These are phyloP conservation scores for Macrosteles quadrilineatus DNA, from an alignment of 1,140 invertebrate species.

Conservation along the genomic window DNA sequence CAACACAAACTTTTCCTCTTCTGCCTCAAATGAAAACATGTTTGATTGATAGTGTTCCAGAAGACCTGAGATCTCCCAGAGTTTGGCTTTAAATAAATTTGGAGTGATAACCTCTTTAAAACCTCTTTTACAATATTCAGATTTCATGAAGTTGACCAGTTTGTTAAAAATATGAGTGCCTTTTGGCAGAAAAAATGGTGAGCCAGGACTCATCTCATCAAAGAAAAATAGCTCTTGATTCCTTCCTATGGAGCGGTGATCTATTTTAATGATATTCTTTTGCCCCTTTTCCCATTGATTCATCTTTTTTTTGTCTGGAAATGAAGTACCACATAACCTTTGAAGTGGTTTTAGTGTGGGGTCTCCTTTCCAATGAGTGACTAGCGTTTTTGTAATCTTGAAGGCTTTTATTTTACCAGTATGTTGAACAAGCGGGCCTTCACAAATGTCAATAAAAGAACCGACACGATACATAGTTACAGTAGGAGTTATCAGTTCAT, in stretches of 20 bases:
- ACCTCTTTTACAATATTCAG: conserved; percentile 64
- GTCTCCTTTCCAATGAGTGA: conserved; percentile 28
- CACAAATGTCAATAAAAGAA: conserved; percentile 14
- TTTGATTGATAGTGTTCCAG: conserved; percentile 71
- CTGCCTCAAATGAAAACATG: conserved; percentile 67
- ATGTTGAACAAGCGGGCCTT: conserved; percentile 6
- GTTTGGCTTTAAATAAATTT: conserved; percentile 69
- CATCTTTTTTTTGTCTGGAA: conserved; percentile 28
- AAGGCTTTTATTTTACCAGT: conserved; percentile 19
- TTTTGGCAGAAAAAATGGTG: background rate
- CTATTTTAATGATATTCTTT: conserved; percentile 31
- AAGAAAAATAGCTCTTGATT: conserved; percentile 23
- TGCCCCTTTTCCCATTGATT: conserved; percentile 5
- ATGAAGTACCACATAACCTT: conserved; percentile 34
- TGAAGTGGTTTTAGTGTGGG: conserved; percentile 23
- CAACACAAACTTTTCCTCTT: conserved; percentile 67
- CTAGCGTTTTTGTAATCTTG: background rate
- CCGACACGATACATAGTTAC: conserved; percentile 4
- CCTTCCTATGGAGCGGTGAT: conserved; percentile 29
- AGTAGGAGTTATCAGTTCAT: background rate
- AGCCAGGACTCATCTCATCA: conserved; percentile 3
- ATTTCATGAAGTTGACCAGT: conserved; percentile 59
- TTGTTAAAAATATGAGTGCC: conserved; percentile 59
- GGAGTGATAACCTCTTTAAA: conserved; percentile 69
- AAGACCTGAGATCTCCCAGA: conserved; percentile 72